Evolutionary conservation across 2,888 invertebrate species (phyloP).

Genomic region (Rapana venosa): DNA sequence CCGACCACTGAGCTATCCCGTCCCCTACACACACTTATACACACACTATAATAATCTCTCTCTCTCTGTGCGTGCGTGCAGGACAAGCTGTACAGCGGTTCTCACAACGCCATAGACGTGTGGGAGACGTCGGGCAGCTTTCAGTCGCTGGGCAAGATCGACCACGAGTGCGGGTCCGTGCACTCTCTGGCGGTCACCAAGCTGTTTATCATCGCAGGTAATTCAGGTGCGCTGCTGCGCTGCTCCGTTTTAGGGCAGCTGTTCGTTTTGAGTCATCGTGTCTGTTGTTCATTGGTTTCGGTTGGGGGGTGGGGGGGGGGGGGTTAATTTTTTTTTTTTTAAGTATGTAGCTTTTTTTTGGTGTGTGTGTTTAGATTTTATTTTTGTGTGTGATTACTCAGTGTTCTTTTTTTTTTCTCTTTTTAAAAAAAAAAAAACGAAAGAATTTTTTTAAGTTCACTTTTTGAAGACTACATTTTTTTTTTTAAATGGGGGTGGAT

Average conservation of each 20-base stretch:
- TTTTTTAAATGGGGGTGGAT: too few relatives aligned
- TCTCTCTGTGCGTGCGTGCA: conserved; percentile 46
- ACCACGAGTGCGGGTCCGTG: conserved; percentile 72
- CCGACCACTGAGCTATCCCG: too few relatives aligned
- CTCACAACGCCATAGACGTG: conserved; percentile 74
- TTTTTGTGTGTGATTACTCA: neutral
- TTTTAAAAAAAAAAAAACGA: too few relatives aligned
- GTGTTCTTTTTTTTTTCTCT: neutral
- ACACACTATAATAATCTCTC: too few relatives aligned
- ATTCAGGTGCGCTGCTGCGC: conserved; percentile 38
- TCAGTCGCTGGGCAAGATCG: conserved; percentile 67
- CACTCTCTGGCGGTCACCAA: conserved; percentile 71
- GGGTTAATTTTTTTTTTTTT: neutral
- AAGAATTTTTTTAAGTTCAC: neutral
- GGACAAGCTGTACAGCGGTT: conserved; percentile 74
- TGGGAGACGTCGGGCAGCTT: conserved; percentile 72
- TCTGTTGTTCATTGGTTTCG: neutral
- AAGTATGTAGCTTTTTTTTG: neutral
- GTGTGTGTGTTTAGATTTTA: neutral
- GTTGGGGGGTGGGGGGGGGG: too few relatives aligned
- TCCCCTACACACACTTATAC: too few relatives aligned
- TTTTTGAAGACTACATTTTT: conserved; percentile 28
- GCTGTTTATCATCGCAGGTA: conserved; percentile 73
- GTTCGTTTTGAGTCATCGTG: neutral
- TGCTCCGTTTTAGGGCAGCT: neutral